A percentile compares a stretch with the other conserved stretches of the same genome.
Conservation (phyloP, 2,797 vertebrate genomes). For the Scyliorhinus canicula region DNA sequence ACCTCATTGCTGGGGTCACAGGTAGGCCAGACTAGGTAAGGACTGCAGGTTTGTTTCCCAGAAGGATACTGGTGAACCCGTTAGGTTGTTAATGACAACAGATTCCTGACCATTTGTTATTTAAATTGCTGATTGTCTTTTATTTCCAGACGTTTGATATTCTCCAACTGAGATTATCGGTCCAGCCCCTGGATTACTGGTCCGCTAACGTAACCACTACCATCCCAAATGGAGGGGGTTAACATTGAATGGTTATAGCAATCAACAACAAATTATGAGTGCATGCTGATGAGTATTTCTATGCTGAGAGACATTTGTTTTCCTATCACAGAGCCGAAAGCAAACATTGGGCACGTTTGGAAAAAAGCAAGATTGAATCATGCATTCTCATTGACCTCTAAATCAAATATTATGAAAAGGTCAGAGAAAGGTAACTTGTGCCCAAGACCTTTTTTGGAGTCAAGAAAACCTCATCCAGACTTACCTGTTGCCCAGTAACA, state of each 20-base stretch:
- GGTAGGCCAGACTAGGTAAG: background rate
- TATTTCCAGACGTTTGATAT: background rate
- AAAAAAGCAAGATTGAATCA: background rate
- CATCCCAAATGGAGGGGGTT: background rate
- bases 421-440: slow-evolving; percentile 31
- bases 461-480: slow-evolving; percentile 47
- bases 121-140: background rate
- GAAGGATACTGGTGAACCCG: background rate
- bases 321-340: background rate
- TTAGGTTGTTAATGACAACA: background rate
- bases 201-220: background rate
- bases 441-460: slow-evolving; percentile 35
- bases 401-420: background rate
- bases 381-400: background rate
- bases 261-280: background rate
- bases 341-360: background rate
- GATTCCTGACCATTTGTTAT: background rate
- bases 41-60: background rate
- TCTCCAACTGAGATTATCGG: background rate
- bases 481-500: slow-evolving; percentile 95
- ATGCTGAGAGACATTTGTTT: background rate
- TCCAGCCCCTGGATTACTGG: background rate
- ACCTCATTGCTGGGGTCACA: background rate
- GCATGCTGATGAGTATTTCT: background rate
- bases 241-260: background rate